These are phyloP conservation scores for Xestia ashworthii DNA, from an alignment of 2,888 invertebrate genomes.

Conservation along the genomic window DNA sequence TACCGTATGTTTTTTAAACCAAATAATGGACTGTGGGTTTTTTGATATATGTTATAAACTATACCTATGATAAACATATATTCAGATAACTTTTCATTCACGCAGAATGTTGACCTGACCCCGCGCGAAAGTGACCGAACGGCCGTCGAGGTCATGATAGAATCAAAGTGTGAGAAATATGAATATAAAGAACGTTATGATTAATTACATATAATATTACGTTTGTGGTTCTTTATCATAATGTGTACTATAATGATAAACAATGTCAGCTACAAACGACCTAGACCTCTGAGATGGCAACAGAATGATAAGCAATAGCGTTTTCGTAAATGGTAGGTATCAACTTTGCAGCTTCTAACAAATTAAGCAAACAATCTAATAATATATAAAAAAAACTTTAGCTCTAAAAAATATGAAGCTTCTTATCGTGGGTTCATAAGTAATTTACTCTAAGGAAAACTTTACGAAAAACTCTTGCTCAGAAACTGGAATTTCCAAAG, in stretches of 20 bases:
- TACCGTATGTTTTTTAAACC: no score
- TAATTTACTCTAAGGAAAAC: constrained; percentile 32
- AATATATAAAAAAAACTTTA: background rate
- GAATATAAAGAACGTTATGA: constrained; percentile 7
- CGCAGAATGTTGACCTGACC: constrained; percentile 37
- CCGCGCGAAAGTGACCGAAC: constrained; percentile 29
- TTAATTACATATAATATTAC: constrained; percentile 5
- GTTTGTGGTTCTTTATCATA: no score
- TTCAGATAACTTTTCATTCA: constrained; percentile 6
- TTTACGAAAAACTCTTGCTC: background rate
- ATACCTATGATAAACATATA: background rate
- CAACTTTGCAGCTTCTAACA: background rate
- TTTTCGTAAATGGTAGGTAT: background rate
- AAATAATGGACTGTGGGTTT: background rate
- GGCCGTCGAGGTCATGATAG: constrained; percentile 24
- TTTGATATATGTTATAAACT: constrained; percentile 1
- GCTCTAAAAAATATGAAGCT: no score
- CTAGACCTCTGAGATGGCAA: constrained; percentile 13
- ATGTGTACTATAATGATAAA: background rate
- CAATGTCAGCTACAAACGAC: constrained; percentile 19
- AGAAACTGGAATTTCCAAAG: constrained; percentile 20
- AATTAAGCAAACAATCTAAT: background rate
- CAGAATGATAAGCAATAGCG: constrained; percentile 9
- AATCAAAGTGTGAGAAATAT: constrained; percentile 31
- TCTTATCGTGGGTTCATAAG: background rate